These are phyloP conservation scores for Gila robusta DNA, from an alignment of 2,797 vertebrate species.

Conservation along the genomic window DNA sequence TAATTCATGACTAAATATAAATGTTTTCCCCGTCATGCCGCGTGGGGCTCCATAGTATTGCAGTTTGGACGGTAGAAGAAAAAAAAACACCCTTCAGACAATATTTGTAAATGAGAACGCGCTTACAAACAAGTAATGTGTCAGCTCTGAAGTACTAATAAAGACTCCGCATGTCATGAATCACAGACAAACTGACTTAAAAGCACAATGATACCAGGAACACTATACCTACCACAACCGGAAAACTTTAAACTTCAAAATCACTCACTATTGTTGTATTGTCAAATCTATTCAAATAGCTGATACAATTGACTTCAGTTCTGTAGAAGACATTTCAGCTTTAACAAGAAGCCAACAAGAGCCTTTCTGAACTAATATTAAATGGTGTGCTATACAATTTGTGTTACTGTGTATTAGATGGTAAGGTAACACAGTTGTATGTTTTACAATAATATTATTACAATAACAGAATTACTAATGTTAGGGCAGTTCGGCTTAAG, in stretches of 20 bases:
- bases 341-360: background rate
- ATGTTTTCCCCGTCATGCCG: background rate
- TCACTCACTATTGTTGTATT: slow-evolving; percentile 6
- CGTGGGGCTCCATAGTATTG: background rate
- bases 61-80: background rate
- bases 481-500: slow-evolving; percentile 9
- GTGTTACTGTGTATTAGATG: background rate
- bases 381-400: background rate
- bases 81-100: background rate
- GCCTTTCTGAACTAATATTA: background rate
- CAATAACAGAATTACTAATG: slow-evolving; percentile 21
- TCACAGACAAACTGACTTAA: background rate
- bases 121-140: background rate
- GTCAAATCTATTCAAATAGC: background rate
- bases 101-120: background rate
- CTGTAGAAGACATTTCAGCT: background rate
- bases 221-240: slow-evolving; percentile 7
- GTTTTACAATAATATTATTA: background rate
- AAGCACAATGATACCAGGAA: slow-evolving; percentile 4
- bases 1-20: background rate
- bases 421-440: background rate
- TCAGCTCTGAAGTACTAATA: background rate
- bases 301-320: background rate
- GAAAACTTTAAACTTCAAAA: slow-evolving; percentile 9
- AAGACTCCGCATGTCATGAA: slow-evolving; percentile 24